Evolutionary conservation across 1,140 invertebrate species (phyloP).

Genomic region (Ostrea denselamellosa): DNA sequence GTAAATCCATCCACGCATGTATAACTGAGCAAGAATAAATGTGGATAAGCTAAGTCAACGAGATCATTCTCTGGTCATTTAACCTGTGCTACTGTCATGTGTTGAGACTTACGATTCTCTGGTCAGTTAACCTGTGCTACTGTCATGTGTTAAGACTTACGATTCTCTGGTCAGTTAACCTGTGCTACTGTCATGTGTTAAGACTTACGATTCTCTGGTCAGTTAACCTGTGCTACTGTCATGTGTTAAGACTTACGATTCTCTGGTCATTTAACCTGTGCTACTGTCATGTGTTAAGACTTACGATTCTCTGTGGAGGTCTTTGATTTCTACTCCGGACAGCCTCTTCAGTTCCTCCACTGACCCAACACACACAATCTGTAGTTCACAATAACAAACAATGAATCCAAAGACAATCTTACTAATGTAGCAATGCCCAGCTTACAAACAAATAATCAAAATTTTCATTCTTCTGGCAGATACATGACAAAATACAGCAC

Average conservation of each 20-base stretch:
- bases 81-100: too few species aligned
- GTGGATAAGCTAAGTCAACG: too few species aligned
- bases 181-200: too few species aligned
- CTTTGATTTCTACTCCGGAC: constrained; percentile 89
- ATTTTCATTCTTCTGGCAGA: neutral
- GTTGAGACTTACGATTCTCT: constrained; percentile 85
- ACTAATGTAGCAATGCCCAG: neutral
- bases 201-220: constrained; percentile 87
- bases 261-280: constrained; percentile 81
- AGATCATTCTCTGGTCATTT: too few species aligned
- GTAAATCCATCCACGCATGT: too few species aligned
- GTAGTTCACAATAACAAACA: neutral
- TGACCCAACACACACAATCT: constrained; percentile 94
- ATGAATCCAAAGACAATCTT: neutral
- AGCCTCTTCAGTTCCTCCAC: constrained; percentile 93
- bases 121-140: constrained; percentile 49
- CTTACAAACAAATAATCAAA: neutral
- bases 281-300: neutral
- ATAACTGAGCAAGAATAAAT: too few species aligned
- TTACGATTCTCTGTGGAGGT: constrained; percentile 95
- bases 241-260: constrained; percentile 81
- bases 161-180: constrained; percentile 85
- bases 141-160: constrained; percentile 69
- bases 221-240: too few species aligned
- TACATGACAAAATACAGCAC: too few species aligned